Evolutionary conservation across 2,113 vertebrate genomes (phyloP).

Genomic region (Mellivora capensis): DNA sequence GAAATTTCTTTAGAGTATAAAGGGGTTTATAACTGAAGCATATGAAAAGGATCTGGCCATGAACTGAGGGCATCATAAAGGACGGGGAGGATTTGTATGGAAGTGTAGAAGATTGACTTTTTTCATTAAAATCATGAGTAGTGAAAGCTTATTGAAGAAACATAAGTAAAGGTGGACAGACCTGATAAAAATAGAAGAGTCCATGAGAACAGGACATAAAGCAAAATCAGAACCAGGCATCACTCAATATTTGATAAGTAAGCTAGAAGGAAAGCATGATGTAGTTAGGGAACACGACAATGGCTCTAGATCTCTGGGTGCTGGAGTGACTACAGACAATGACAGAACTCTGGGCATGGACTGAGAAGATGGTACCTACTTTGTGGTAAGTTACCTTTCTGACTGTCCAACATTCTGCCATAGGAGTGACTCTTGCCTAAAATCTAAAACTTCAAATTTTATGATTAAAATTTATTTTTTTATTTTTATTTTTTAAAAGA

Average conservation of each 20-base stretch:
- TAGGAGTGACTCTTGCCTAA: background rate
- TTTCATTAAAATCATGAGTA: background rate
- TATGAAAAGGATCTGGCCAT: background rate
- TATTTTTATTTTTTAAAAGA: too few relatives aligned
- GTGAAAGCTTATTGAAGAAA: background rate
- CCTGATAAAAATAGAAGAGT: background rate
- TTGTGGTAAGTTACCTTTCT: background rate
- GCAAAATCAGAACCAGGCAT: background rate
- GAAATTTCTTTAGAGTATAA: background rate
- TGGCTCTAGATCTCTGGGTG: accelerated
- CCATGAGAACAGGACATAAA: background rate
- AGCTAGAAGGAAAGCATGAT: background rate
- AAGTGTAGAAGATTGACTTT: background rate
- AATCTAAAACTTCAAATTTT: background rate
- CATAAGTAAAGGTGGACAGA: background rate
- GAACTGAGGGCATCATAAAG: background rate
- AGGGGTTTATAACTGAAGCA: background rate
- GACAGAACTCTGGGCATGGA: background rate
- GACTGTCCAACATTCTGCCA: too few relatives aligned
- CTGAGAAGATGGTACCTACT: background rate
- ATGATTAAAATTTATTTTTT: background rate
- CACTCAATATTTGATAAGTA: background rate
- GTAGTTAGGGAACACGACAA: background rate
- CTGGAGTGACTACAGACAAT: background rate
- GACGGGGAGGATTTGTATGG: background rate